Percentiles rank a stretch among this genome's conserved stretches.
Conservation (phyloP, 1,140 invertebrate species). For the Frieseomelitta varia region DNA sequence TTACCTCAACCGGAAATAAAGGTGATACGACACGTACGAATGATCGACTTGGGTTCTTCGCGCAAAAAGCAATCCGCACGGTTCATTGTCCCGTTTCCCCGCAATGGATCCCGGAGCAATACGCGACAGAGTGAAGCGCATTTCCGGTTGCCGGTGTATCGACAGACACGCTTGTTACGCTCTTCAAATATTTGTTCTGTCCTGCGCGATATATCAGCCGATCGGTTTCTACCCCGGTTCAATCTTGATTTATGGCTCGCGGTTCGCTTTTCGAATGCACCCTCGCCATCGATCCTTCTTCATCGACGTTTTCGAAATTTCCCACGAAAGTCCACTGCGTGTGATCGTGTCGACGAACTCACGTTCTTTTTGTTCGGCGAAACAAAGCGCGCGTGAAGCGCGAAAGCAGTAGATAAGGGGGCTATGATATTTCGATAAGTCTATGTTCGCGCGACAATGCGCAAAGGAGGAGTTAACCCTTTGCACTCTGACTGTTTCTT, state of each 20-base stretch:
- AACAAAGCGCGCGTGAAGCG: no score
- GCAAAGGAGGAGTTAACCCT: neutral
- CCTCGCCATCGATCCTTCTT: neutral
- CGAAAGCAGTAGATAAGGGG: no score
- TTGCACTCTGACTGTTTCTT: no score
- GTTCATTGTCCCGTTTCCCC: constrained; percentile 61
- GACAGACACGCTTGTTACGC: constrained; percentile 63
- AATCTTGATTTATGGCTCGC: constrained; percentile 41
- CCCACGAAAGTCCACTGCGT: neutral
- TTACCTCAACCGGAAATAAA: constrained; percentile 15
- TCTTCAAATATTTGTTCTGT: constrained; percentile 61
- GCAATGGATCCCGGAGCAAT: constrained; percentile 55
- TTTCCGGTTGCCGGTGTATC: constrained; percentile 66
- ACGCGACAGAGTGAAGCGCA: constrained; percentile 58
- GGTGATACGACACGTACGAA: constrained; percentile 1
- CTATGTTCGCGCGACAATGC: neutral
- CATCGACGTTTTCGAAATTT: neutral
- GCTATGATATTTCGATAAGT: no score
- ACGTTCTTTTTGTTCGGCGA: neutral
- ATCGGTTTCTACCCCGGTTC: constrained; percentile 11
- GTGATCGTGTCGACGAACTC: neutral
- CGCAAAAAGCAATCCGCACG: constrained; percentile 45
- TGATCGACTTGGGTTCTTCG: constrained; percentile 45
- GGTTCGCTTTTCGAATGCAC: neutral
- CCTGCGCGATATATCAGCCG: constrained; percentile 8